These are phyloP conservation scores for Eupithecia subumbrata DNA, from an alignment of 2,888 invertebrate genomes.

Conservation along the genomic window DNA sequence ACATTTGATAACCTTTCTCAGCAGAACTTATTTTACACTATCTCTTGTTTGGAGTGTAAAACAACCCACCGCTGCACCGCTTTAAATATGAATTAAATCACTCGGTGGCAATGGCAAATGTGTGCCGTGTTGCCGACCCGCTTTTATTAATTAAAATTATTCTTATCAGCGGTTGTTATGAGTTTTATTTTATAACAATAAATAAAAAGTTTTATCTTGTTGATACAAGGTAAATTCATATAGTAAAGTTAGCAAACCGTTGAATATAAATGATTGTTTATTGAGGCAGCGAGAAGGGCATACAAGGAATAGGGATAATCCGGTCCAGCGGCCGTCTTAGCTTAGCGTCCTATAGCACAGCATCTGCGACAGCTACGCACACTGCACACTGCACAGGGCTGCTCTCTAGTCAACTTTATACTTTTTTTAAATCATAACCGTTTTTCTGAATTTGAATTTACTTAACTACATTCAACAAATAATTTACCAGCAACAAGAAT, in stretches of 20 bases:
- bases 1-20: slow-evolving; percentile 1
- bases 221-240: slow-evolving; percentile 26
- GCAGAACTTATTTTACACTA: slow-evolving; percentile 2
- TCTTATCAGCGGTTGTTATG: slow-evolving; percentile 22
- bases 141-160: slow-evolving; percentile 25
- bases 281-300: slow-evolving; percentile 72
- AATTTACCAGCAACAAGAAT: background rate
- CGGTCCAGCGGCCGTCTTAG: slow-evolving; percentile 80
- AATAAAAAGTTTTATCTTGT: slow-evolving; percentile 15
- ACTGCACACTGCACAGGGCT: no score
- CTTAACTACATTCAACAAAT: background rate
- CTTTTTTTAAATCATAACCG: background rate
- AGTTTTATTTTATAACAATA: slow-evolving; percentile 8
- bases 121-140: slow-evolving; percentile 17
- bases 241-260: slow-evolving; percentile 40
- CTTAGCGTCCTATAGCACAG: slow-evolving; percentile 79
- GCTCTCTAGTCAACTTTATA: slow-evolving; percentile 40
- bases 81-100: slow-evolving; percentile 27
- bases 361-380: slow-evolving; percentile 76
- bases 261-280: slow-evolving; percentile 66
- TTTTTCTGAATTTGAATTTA: background rate
- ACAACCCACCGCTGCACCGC: slow-evolving; percentile 8
- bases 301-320: slow-evolving; percentile 76
- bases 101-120: slow-evolving; percentile 13
- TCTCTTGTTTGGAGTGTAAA: background rate